A percentile compares a stretch with the other conserved stretches of the same genome.
Evolutionary conservation across 64 coral and sea anemone species (phyloP).

Genomic region (Montipora cactus): DNA sequence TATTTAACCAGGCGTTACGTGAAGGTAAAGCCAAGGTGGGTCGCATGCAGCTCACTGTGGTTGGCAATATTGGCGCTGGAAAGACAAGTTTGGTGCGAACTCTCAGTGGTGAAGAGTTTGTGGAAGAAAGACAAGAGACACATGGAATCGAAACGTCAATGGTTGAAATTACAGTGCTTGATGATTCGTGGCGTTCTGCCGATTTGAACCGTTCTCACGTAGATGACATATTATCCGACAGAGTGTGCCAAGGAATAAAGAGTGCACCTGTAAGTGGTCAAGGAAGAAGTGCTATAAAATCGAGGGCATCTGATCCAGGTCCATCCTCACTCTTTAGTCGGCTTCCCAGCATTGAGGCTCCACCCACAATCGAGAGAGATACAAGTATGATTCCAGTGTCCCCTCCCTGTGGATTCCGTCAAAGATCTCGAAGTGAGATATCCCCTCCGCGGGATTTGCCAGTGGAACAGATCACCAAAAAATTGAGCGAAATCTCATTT

Average conservation of each 20-base stretch:
- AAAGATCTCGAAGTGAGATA: not conserved
- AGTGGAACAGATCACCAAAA: not conserved
- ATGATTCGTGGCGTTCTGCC: conserved; percentile 64
- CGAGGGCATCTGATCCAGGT: not conserved
- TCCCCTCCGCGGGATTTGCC: conserved; percentile 11
- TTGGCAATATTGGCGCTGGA: conserved; percentile 82
- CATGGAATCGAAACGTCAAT: conserved; percentile 80
- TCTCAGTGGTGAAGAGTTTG: conserved; percentile 60
- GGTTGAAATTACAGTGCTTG: conserved; percentile 65
- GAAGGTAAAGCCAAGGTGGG: conserved; percentile 67
- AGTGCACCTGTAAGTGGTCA: not conserved
- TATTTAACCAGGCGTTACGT: conserved; percentile 58
- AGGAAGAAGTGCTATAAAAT: not conserved
- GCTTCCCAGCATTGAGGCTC: conserved; percentile 15
- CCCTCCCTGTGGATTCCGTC: not conserved
- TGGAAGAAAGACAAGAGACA: conserved; percentile 61
- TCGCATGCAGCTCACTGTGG: conserved; percentile 57
- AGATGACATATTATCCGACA: conserved; percentile 74
- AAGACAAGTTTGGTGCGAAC: conserved; percentile 75
- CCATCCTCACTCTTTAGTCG: not conserved
- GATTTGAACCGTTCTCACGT: conserved; percentile 67
- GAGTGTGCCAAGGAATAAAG: conserved; percentile 34
- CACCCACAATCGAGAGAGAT: not conserved
- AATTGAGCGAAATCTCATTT: not conserved
- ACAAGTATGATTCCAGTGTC: not conserved